A percentile compares a stretch with the other conserved stretches of the same genome.
These are phyloP conservation scores for Rhinolophus ferrumequinum DNA, from an alignment of 2,113 vertebrate species.

Conservation along the genomic window DNA sequence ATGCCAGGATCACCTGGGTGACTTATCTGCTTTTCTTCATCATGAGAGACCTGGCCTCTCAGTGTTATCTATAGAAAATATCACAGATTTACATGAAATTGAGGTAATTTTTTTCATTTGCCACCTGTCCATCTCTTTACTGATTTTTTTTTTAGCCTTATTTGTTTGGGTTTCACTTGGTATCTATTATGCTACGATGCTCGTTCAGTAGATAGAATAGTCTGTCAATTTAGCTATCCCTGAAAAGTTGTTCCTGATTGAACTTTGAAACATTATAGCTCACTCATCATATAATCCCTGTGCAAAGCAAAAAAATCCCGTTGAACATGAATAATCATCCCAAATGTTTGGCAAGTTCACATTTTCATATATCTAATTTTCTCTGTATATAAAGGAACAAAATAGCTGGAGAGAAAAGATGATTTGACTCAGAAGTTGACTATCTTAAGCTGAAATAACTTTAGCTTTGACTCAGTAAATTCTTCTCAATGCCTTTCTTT, in stretches of 20 bases:
- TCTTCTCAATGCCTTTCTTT: not conserved
- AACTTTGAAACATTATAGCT: not conserved
- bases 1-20: not conserved
- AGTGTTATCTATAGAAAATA: not conserved
- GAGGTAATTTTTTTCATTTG: not conserved
- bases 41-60: not conserved
- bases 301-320: not conserved
- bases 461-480: slow-evolving; percentile 19
- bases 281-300: not conserved
- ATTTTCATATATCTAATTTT: not conserved
- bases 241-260: not conserved
- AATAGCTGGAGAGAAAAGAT: not conserved
- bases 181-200: not conserved
- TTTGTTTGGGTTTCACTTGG: slow-evolving; percentile 10
- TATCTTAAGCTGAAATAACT: not conserved
- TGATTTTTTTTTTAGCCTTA: slow-evolving; percentile 8
- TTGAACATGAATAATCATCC: not conserved
- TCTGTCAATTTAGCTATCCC: not conserved
- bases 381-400: not conserved
- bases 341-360: not conserved
- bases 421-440: not conserved
- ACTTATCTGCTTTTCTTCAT: not conserved
- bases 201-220: not conserved
- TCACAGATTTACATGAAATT: not conserved
- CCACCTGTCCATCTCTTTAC: not conserved